These are phyloP conservation scores for Herpailurus yagouaroundi DNA, from an alignment of 2,113 vertebrate species.

Conservation along the genomic window DNA sequence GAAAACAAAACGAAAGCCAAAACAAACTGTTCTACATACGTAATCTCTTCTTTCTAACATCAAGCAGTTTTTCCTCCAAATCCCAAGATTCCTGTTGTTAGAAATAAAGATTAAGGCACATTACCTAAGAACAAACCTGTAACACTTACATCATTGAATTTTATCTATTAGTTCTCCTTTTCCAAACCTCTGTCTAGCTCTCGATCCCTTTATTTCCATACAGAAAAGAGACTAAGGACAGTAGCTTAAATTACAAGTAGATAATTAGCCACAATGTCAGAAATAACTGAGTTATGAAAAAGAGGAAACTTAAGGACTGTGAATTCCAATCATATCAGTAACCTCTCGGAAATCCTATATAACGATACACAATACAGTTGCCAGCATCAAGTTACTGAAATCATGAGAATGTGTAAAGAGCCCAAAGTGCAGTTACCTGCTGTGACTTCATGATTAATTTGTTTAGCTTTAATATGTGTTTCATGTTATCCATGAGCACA, in stretches of 20 bases:
- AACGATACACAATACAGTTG: background rate
- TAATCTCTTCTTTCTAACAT: conserved; percentile 80
- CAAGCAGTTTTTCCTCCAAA: conserved; percentile 79
- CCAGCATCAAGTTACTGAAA: conserved; percentile 23
- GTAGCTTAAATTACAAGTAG: conserved; percentile 1
- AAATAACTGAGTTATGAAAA: conserved; percentile 33
- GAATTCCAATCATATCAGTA: background rate
- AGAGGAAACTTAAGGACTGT: background rate
- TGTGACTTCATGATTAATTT: conserved; percentile 61
- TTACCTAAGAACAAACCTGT: background rate
- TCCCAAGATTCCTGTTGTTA: conserved; percentile 75
- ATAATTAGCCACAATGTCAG: background rate
- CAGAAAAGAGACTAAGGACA: background rate
- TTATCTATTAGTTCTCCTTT: background rate
- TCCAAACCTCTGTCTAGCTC: background rate
- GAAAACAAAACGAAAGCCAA: background rate
- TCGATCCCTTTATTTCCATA: background rate
- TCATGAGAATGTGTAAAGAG: background rate
- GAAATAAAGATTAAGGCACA: conserved; percentile 53
- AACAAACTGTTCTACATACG: conserved; percentile 74
- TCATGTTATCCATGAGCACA: conserved; percentile 70
- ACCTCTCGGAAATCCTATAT: background rate
- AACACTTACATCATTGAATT: conserved; percentile 17
- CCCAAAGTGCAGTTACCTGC: conserved; percentile 74
- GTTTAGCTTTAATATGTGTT: conserved; percentile 63